Evolutionary conservation across 1,140 invertebrate species (phyloP), one percentile per base, ranked within the genome.

Genomic region (Cataglyphis hispanica): DNA sequence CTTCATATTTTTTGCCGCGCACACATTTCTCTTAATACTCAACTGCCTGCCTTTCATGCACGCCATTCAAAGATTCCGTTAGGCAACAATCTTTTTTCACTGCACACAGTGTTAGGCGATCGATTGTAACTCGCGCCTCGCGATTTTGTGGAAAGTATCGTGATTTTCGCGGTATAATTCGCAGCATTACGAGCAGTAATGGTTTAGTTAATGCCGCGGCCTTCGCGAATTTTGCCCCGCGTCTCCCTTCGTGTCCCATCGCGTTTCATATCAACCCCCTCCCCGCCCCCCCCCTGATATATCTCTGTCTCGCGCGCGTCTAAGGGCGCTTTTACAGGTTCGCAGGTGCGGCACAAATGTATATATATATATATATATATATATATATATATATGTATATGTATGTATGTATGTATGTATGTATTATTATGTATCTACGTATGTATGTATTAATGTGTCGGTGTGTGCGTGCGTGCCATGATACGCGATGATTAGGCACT

Each of bases 401-500:
- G n/a, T n/a, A n/a, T n/a, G n/a, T n/a, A n/a, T n/a, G n/a, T n/a
- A n/a, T n/a, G n/a, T n/a, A n/a, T n/a, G n/a, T n/a, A n/a, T n/a
- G n/a, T n/a, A n/a, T n/a, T n/a, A n/a, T n/a, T n/a, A n/a, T n/a
- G n/a, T n/a, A 58, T 46, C 31, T 31, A 61, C 16, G 19, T 81
- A 43, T 50, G 27, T 37, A 13, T 60, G 10, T 37, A 22, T 19
- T 50, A 50, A 19, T 61, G 16, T n/a, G 19, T 37, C 2, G 25
- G 5, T 80, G 5, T 80, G 1, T 81, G 88, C 89, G 88, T 91
- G 88, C 88, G 89, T 93, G 91, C 92, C 94, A 94, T 93, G 94
- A 95, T 95, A 95, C 91, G 93, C 93, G 93, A 94, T 94, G 94
- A 95, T 95, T 95, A 95, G 94, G 89, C 93, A 87, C 83, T 85